Conservation (phyloP, 2,797 vertebrate genomes). For the Scolopax bukidnonensis region DNA sequence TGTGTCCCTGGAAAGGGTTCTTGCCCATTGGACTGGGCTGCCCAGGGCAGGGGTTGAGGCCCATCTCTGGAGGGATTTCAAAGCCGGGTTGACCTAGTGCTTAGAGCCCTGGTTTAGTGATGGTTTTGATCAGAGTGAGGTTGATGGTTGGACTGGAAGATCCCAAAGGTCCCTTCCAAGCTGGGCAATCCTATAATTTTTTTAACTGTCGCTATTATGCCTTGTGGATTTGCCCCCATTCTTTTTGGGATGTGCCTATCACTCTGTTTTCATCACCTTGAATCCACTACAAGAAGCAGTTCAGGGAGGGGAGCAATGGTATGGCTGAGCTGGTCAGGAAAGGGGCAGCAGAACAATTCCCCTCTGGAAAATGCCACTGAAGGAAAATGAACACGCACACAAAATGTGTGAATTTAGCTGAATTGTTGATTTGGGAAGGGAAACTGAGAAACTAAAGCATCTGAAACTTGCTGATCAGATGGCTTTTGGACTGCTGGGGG, state of each 20-base stretch:
- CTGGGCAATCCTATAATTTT: neutral
- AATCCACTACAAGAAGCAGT: neutral
- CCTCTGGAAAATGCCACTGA: neutral
- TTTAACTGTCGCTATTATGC: neutral
- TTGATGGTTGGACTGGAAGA: too few species aligned
- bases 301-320: neutral
- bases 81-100: too few species aligned
- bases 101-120: too few species aligned
- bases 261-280: neutral
- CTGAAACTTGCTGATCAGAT: neutral
- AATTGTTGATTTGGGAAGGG: neutral
- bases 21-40: too few species aligned
- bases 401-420: neutral
- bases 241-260: neutral
- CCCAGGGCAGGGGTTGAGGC: too few species aligned
- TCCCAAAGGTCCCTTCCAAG: too few species aligned
- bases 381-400: neutral
- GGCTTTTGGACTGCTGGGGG: neutral
- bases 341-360: neutral
- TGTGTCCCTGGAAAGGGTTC: too few species aligned
- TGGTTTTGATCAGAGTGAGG: too few species aligned
- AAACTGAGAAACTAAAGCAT: neutral
- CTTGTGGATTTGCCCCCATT: neutral
- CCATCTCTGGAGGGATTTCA: too few species aligned
- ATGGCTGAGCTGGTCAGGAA: neutral